phyloP scores from a whole-genome alignment of 1,140 invertebrate species.

The Drosophila persimilis region DNA sequence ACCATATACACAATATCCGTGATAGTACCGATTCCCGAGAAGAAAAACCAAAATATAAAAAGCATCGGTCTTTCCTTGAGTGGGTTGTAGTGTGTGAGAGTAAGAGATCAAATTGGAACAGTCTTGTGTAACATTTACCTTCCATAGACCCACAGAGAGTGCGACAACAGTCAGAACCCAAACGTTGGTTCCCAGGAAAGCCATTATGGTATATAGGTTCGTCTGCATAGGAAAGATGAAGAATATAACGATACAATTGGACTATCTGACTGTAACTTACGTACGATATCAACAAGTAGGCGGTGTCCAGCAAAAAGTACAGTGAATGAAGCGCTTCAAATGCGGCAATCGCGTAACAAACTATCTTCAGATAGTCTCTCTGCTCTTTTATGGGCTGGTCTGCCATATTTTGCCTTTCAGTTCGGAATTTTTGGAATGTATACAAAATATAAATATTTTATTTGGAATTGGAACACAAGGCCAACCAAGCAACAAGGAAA shows the following conservation, averaged over 20 bases:
- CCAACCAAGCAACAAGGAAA: neutral
- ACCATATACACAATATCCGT: constrained; percentile 30
- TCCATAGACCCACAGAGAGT: constrained; percentile 41
- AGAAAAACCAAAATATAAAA: constrained; percentile 44
- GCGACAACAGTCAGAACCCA: constrained; percentile 36
- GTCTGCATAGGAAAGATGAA: constrained; percentile 10
- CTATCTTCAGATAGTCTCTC: constrained; percentile 8
- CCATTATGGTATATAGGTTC: constrained; percentile 9
- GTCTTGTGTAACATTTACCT: constrained; percentile 6
- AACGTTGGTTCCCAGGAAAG: constrained; percentile 24
- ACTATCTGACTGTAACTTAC: neutral
- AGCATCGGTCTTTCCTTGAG: constrained; percentile 10
- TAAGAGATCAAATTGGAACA: neutral
- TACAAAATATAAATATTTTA: constrained; percentile 21
- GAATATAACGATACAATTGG: too few species aligned
- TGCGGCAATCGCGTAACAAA: constrained; percentile 31
- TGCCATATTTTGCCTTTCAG: neutral
- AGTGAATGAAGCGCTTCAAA: constrained; percentile 48
- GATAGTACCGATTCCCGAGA: constrained; percentile 24
- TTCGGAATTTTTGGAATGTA: neutral
- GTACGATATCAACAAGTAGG: constrained; percentile 1
- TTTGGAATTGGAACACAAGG: constrained; percentile 7
- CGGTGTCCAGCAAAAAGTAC: constrained; percentile 22
- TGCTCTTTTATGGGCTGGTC: too few species aligned
- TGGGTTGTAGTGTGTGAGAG: too few species aligned